A percentile compares a stretch with the other conserved stretches of the same genome.
Conservation (phyloP, 2,113 vertebrate species). For the Saccopteryx leptura region DNA sequence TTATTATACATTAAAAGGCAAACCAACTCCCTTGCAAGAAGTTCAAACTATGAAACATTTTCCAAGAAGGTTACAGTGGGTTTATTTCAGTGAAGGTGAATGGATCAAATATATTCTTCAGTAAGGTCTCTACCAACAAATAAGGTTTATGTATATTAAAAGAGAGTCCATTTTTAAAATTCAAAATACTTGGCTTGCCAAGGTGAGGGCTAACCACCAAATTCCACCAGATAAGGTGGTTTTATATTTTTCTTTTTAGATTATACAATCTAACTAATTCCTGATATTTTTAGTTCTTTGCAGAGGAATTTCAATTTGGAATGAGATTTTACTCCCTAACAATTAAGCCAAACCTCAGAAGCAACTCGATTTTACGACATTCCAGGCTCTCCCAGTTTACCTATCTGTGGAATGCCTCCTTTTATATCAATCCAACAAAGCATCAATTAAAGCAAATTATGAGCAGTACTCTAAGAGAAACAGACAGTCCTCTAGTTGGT, state of each 20-base stretch:
- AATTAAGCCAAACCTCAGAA: slow-evolving; percentile 67
- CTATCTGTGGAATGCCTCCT: slow-evolving; percentile 41
- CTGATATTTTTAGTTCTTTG: slow-evolving; percentile 69
- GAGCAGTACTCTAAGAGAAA: not conserved
- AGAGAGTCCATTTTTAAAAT: slow-evolving; percentile 43
- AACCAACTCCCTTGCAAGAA: slow-evolving; percentile 61
- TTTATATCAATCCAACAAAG: slow-evolving; percentile 38
- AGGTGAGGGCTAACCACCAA: slow-evolving; percentile 34
- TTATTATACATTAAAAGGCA: slow-evolving; percentile 47
- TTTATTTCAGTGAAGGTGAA: slow-evolving; percentile 59
- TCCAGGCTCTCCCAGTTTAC: not conserved
- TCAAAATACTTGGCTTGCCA: slow-evolving; percentile 52
- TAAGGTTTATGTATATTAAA: slow-evolving; percentile 53
- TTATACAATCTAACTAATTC: slow-evolving; percentile 60
- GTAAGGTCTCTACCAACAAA: slow-evolving; percentile 45
- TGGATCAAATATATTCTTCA: slow-evolving; percentile 26
- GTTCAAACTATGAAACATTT: slow-evolving; percentile 52
- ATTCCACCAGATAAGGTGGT: slow-evolving; percentile 64
- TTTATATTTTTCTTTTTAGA: slow-evolving; percentile 54
- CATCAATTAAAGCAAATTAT: not conserved
- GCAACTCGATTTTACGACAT: slow-evolving; percentile 39
- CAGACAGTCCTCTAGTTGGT: not conserved
- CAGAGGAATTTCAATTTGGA: slow-evolving; percentile 67
- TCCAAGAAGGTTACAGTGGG: slow-evolving; percentile 48
- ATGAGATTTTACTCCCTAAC: slow-evolving; percentile 61